Conservation (phyloP, 2,888 invertebrate genomes). For the Hypomecis punctinalis region DNA sequence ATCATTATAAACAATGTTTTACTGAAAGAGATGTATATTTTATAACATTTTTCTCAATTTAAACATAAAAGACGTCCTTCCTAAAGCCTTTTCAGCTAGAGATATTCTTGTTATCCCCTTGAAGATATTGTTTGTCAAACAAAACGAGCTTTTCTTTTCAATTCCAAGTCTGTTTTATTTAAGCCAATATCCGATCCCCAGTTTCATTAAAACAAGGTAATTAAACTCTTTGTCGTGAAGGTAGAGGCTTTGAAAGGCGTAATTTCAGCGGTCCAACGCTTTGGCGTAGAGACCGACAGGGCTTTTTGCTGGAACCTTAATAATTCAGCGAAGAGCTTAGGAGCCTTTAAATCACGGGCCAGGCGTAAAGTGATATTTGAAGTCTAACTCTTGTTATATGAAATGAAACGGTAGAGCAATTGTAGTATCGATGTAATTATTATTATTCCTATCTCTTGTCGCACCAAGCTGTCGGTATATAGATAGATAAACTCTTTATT, state of each 20-base stretch:
- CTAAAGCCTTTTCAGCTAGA: background rate
- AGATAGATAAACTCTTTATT: no score
- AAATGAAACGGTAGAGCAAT: no score
- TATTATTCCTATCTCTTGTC: no score
- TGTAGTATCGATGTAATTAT: no score
- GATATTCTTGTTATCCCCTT: background rate
- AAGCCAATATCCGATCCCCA: conserved; percentile 6
- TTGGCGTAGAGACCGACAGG: conserved; percentile 3
- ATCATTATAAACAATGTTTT: no score
- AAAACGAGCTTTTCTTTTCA: background rate
- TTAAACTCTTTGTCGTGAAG: conserved; percentile 28
- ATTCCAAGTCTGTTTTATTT: conserved; percentile 2
- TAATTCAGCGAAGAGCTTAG: conserved; percentile 18
- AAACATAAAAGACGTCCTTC: background rate
- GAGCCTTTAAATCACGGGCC: conserved; percentile 6
- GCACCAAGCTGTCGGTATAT: no score
- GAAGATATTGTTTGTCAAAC: background rate
- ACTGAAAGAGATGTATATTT: no score
- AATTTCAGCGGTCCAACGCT: conserved; percentile 18
- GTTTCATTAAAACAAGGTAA: conserved; percentile 27
- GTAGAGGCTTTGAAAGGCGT: conserved; percentile 15
- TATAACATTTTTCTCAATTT: background rate
- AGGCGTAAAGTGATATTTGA: no score
- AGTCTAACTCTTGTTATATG: no score
- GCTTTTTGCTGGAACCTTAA: conserved; percentile 22